Conservation (phyloP, 2,797 vertebrate species). For the Notamacropus eugenii region DNA sequence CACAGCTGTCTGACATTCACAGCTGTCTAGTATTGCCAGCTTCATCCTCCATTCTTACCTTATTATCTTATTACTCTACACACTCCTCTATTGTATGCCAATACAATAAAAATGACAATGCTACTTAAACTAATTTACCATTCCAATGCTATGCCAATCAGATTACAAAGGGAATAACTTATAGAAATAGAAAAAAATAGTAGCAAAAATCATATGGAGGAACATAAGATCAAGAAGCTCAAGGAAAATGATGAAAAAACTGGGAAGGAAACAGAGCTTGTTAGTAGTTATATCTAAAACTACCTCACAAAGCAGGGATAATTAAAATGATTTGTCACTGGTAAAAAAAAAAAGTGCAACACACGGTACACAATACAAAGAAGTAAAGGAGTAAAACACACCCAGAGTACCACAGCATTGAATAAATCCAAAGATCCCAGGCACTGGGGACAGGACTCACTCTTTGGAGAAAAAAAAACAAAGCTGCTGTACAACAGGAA, state of each 20-base stretch:
- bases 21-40: neutral
- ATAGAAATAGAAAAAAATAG: neutral
- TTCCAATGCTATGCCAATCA: neutral
- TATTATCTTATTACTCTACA: neutral
- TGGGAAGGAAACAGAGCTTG: neutral
- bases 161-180: neutral
- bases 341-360: neutral
- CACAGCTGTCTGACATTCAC: neutral
- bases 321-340: neutral
- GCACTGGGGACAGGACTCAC: neutral
- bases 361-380: neutral
- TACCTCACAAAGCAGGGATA: neutral
- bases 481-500: neutral
- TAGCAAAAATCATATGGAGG: neutral
- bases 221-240: neutral
- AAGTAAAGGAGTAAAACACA: neutral
- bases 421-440: neutral
- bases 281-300: neutral
- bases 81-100: neutral
- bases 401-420: neutral
- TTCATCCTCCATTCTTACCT: neutral
- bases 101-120: neutral
- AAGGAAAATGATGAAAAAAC: neutral
- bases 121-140: neutral
- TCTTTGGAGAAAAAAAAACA: no score